Conservation (phyloP, 2,113 vertebrate species). For the Orycteropus afer region DNA sequence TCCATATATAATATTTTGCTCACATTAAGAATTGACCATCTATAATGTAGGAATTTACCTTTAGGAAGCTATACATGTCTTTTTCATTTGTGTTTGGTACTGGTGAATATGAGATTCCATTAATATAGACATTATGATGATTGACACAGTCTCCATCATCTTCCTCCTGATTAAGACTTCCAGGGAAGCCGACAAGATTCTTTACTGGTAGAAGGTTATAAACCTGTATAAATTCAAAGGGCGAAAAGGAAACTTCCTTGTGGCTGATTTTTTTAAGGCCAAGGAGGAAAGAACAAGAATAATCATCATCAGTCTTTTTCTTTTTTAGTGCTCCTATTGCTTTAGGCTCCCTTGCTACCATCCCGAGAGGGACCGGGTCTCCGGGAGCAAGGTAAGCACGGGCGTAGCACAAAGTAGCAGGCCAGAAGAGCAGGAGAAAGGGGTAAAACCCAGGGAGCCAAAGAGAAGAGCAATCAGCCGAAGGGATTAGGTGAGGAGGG, state of each 20-base stretch:
- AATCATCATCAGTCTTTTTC: not conserved
- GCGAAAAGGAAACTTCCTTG: not conserved
- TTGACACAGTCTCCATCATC: slow-evolving; percentile 69
- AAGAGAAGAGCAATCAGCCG: too few species aligned
- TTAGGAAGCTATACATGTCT: slow-evolving; percentile 81
- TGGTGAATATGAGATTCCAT: slow-evolving; percentile 78
- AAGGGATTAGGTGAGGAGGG: too few species aligned
- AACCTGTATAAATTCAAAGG: slow-evolving; percentile 77
- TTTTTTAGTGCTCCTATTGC: not conserved
- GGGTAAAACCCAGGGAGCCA: too few species aligned
- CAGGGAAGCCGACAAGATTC: slow-evolving; percentile 76
- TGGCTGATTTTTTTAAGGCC: not conserved
- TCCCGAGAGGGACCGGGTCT: too few species aligned
- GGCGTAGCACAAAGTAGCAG: too few species aligned
- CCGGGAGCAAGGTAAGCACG: too few species aligned
- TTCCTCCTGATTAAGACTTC: not conserved
- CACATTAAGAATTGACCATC: not conserved
- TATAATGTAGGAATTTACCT: slow-evolving; percentile 71
- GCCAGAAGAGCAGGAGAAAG: too few species aligned
- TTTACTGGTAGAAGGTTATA: slow-evolving; percentile 83
- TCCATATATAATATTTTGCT: not conserved
- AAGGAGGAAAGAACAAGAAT: not conserved
- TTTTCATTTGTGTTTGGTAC: slow-evolving; percentile 62
- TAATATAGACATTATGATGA: slow-evolving; percentile 44
- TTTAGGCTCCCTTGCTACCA: too few species aligned